A percentile compares a stretch with the other conserved stretches of the same genome.
These are phyloP conservation scores for Pyrgilauda ruficollis DNA, from an alignment of 2,113 vertebrate genomes.

Conservation along the genomic window DNA sequence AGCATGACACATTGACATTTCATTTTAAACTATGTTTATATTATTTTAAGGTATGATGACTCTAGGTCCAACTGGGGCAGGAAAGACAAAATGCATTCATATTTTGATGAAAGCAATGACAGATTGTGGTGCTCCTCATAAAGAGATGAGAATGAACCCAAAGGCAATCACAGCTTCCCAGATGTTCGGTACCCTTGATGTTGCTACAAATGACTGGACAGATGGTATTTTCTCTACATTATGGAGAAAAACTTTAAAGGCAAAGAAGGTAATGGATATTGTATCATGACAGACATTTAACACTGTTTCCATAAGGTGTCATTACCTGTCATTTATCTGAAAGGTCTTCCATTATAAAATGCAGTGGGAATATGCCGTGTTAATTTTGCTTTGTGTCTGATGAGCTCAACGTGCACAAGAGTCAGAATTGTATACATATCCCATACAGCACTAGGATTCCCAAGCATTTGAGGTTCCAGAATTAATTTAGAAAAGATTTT, in stretches of 20 bases:
- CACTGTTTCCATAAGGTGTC: neutral
- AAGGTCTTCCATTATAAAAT: neutral
- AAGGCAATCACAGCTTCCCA: conserved; percentile 86
- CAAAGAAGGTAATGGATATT: conserved; percentile 78
- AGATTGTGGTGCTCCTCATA: conserved; percentile 80
- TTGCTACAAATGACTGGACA: conserved; percentile 89
- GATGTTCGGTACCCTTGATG: conserved; percentile 86
- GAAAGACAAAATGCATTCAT: conserved; percentile 82
- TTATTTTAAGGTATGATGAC: conserved; percentile 81
- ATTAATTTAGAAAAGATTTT: neutral
- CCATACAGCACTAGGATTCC: neutral
- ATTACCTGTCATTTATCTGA: neutral
- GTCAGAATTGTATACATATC: neutral
- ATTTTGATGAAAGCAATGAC: conserved; percentile 85
- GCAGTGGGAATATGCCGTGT: neutral
- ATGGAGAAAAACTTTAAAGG: conserved; percentile 86
- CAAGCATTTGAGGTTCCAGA: neutral
- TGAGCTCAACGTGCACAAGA: neutral
- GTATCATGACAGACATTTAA: neutral
- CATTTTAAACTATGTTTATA: conserved; percentile 4
- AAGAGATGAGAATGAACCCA: conserved; percentile 89
- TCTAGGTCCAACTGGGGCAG: conserved; percentile 82
- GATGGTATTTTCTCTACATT: conserved; percentile 86
- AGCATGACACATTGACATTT: neutral
- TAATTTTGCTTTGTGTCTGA: neutral